Base-by-base conservation (phyloP, 2,888 invertebrate species). In the Bruchidius siliquastri region DNA sequence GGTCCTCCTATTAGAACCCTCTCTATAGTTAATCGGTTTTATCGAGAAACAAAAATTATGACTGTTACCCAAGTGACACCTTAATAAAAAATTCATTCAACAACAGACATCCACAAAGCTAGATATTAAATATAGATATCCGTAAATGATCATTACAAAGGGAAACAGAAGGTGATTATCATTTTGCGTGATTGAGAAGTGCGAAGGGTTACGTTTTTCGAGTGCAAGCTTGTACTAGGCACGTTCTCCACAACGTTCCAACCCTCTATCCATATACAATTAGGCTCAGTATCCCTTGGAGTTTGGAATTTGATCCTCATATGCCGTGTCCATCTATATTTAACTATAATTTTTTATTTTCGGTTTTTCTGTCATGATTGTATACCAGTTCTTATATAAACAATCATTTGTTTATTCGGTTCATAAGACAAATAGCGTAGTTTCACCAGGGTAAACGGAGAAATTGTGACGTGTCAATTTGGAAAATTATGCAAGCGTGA, bases 81-180 rank as follows among this genome's bases (percentile, higher is more conserved):
- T 49, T 49, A 49, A 49, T 49, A 49, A 49, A 49, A 49, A 49
- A 49, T 49, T 3, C 49, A 49, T 49, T 49, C 18, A 13, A 8
- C 49, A 13, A 13, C 49, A 49, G 10, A 4, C 49, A 49, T 49
- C 49, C 49, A 49, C 49, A 49, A 72, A 22, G 22, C 30, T 49
- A n/a, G 26, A 21, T 73, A 75, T 75, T 75, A 75, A 80, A 81
- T 81, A 82, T 82, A 81, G 78, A 82, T 81, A 80, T 75, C 76
- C 75, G 76, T 81, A 84, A 82, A 83, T 81, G 81, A 81, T 79
- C 82, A 83, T 84, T 82, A 82, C 18, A 49, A 49, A 79, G 81
- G 81, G 81, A 81, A 80, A 81, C 82, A 83, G 82, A 80, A 77
- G 81, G 79, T 84, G 83, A 84, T 83, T 83, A 83, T 82, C 82